Conservation (phyloP, 2,113 vertebrate species). For the Pterocles gutturalis region DNA sequence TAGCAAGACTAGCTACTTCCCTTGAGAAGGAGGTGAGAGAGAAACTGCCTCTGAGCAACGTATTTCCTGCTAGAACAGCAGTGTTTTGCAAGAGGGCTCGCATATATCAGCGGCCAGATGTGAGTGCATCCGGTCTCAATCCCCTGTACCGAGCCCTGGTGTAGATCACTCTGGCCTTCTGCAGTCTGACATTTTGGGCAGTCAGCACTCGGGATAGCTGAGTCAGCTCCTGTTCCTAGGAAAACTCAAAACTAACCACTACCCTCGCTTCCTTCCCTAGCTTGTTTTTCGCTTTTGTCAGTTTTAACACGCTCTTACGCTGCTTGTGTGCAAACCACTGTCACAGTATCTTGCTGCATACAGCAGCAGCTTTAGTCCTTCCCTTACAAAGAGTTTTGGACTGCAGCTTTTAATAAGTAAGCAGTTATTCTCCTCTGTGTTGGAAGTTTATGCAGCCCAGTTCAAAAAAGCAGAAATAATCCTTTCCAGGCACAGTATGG, state of each 20-base stretch:
- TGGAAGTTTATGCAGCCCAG: not conserved
- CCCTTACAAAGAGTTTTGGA: not conserved
- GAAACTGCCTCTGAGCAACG: not conserved
- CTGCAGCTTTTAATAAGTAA: not conserved
- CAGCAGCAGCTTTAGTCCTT: not conserved
- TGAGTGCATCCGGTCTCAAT: not conserved
- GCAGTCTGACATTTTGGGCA: not conserved
- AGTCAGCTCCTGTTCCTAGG: conserved; percentile 47
- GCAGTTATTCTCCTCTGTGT: not conserved
- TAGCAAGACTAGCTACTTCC: not conserved
- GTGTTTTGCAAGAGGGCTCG: not conserved
- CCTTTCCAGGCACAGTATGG: not conserved
- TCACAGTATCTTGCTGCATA: not conserved
- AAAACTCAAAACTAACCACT: conserved; percentile 12
- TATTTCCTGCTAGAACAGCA: not conserved
- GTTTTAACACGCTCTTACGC: not conserved
- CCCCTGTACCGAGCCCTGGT: not conserved
- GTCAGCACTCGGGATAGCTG: conserved; percentile 40
- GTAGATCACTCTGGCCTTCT: not conserved
- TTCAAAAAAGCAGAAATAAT: not conserved
- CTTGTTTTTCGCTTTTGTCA: not conserved
- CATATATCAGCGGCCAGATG: not conserved
- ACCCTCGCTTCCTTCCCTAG: conserved; percentile 33
- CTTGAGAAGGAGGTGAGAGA: not conserved
- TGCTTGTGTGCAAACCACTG: not conserved